These are phyloP conservation scores for Argyra leucocephala DNA, from an alignment of 2,888 invertebrate species.

Conservation along the genomic window DNA sequence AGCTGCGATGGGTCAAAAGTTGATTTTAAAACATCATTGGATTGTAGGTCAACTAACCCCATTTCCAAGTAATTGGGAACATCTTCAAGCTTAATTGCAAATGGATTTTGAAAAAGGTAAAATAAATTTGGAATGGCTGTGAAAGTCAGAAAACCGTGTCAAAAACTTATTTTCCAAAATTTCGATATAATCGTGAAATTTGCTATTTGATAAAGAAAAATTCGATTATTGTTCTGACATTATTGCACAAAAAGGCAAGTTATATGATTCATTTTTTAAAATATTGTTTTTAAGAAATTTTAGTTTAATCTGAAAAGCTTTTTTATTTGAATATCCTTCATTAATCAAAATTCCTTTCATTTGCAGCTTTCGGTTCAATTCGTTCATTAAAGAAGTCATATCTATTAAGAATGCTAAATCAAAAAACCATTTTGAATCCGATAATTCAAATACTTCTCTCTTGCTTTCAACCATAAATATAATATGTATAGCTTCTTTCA, in stretches of 20 bases:
- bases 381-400: not conserved
- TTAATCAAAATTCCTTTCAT: too few species aligned
- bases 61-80: too few species aligned
- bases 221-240: not conserved
- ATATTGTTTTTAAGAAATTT: not conserved
- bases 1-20: too few species aligned
- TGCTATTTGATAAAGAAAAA: not conserved
- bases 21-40: too few species aligned
- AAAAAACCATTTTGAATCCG: not conserved
- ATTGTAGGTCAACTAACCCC: too few species aligned
- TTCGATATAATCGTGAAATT: conserved; percentile 8
- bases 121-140: conserved; percentile 8
- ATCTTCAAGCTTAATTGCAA: too few species aligned
- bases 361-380: not conserved
- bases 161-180: conserved; percentile 7
- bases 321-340: not conserved
- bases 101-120: conserved; percentile 11
- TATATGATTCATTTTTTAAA: not conserved
- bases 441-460: not conserved
- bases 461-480: not conserved
- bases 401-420: conserved; percentile 8
- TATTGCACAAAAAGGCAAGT: conserved; percentile 6
- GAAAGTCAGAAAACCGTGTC: too few species aligned
- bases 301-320: conserved; percentile 7
- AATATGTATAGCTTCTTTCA: not conserved